Conservation (phyloP, 2,888 invertebrate genomes). For the Gibbula magus region DNA sequence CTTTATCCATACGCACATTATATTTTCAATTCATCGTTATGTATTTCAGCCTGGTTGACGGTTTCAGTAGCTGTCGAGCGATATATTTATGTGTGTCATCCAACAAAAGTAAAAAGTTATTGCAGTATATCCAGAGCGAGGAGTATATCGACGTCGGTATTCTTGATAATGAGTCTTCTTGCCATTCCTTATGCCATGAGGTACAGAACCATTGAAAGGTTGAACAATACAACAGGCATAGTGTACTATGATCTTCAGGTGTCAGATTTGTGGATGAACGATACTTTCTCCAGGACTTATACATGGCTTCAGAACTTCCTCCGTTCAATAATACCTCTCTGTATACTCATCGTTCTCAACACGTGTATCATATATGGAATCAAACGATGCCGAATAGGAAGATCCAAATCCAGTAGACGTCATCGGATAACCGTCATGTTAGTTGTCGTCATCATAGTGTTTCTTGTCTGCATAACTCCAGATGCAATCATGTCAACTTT, state of each 20-base stretch:
- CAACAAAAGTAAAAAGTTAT: constrained; percentile 60
- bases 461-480: constrained; percentile 72
- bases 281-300: constrained; percentile 61
- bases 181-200: constrained; percentile 69
- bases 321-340: constrained; percentile 71
- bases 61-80: constrained; percentile 73
- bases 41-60: constrained; percentile 71
- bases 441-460: constrained; percentile 71
- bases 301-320: constrained; percentile 70
- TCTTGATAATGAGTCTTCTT: constrained; percentile 64
- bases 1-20: constrained; percentile 74
- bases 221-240: constrained; percentile 47
- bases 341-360: constrained; percentile 68
- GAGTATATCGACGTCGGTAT: constrained; percentile 61
- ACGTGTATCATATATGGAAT: constrained; percentile 69
- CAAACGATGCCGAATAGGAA: constrained; percentile 57
- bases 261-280: constrained; percentile 66
- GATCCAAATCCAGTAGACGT: constrained; percentile 58
- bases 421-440: constrained; percentile 72
- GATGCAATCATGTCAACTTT: constrained; percentile 73
- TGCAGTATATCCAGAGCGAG: constrained; percentile 67
- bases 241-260: constrained; percentile 57
- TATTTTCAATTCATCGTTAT: constrained; percentile 68
- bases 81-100: constrained; percentile 72
- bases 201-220: constrained; percentile 58